phyloP scores from a whole-genome alignment of 2,113 vertebrate species.

The Ondatra zibethicus region DNA sequence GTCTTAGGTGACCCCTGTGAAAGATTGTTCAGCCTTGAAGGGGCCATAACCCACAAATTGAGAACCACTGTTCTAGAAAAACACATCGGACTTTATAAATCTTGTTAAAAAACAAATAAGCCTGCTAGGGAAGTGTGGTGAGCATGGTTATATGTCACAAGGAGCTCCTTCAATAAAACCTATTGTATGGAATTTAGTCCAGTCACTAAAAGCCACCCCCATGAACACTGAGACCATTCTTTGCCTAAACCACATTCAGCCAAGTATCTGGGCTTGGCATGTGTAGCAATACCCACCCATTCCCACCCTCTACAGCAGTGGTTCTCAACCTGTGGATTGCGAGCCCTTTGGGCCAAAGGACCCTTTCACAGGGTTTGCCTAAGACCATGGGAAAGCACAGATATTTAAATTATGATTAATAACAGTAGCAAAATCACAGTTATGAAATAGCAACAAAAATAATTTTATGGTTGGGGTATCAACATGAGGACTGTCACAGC shows the following conservation, averaged over 20 bases:
- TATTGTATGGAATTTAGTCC: background rate
- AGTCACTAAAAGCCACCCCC: background rate
- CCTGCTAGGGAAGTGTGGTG: background rate
- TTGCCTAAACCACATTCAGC: background rate
- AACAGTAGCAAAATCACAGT: background rate
- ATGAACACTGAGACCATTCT: background rate
- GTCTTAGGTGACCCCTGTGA: background rate
- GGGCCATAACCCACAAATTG: background rate
- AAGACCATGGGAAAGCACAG: background rate
- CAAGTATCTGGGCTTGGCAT: background rate
- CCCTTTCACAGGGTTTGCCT: background rate
- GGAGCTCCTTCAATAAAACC: background rate
- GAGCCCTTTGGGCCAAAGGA: background rate
- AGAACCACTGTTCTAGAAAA: background rate
- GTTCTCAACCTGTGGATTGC: background rate
- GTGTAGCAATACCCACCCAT: background rate
- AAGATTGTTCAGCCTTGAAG: background rate
- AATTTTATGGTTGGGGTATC: background rate
- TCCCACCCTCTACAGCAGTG: background rate
- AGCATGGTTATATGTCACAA: background rate
- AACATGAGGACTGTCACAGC: background rate
- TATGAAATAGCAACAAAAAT: background rate
- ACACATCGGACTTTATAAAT: background rate
- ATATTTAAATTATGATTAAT: background rate
- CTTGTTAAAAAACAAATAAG: background rate